These are phyloP conservation scores for Ips nitidus DNA, from an alignment of 1,140 invertebrate genomes.

Conservation along the genomic window DNA sequence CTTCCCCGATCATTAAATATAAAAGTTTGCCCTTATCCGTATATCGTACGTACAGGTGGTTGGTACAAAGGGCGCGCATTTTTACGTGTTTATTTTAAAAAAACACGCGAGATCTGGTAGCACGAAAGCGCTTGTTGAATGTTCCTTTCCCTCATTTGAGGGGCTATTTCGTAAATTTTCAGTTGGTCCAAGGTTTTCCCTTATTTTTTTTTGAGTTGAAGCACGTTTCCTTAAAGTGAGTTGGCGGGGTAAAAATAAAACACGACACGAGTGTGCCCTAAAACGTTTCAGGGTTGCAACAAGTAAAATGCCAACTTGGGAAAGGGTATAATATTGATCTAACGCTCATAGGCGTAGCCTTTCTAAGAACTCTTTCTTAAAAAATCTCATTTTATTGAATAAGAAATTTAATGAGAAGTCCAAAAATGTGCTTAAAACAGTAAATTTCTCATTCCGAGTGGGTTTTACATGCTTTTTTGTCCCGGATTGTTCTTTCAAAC, in stretches of 20 bases:
- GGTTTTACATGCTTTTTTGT: too few relatives aligned
- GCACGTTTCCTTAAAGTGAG: too few relatives aligned
- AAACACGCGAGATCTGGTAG: constrained; percentile 20
- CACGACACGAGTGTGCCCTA: constrained; percentile 11
- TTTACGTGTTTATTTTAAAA: constrained; percentile 28
- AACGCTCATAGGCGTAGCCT: constrained; percentile 6
- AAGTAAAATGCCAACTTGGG: constrained; percentile 28
- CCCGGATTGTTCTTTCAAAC: too few relatives aligned
- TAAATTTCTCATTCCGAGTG: too few relatives aligned
- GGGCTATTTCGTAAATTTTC: too few relatives aligned
- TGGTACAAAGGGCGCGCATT: constrained; percentile 29
- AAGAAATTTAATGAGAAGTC: too few relatives aligned
- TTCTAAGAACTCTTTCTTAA: background rate
- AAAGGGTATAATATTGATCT: constrained; percentile 27
- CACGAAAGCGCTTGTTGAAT: constrained; percentile 31
- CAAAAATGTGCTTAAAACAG: too few relatives aligned
- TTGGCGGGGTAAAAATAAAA: background rate
- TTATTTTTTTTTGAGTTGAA: too few relatives aligned
- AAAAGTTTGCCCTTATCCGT: background rate
- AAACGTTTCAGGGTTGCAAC: constrained; percentile 22
- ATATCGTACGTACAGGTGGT: constrained; percentile 31
- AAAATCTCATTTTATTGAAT: background rate
- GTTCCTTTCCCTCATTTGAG: background rate
- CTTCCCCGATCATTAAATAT: constrained; percentile 16
- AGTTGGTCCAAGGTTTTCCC: too few relatives aligned